These are phyloP conservation scores for Planiliza haematocheilus DNA, from an alignment of 2,113 vertebrate genomes.

Conservation along the genomic window DNA sequence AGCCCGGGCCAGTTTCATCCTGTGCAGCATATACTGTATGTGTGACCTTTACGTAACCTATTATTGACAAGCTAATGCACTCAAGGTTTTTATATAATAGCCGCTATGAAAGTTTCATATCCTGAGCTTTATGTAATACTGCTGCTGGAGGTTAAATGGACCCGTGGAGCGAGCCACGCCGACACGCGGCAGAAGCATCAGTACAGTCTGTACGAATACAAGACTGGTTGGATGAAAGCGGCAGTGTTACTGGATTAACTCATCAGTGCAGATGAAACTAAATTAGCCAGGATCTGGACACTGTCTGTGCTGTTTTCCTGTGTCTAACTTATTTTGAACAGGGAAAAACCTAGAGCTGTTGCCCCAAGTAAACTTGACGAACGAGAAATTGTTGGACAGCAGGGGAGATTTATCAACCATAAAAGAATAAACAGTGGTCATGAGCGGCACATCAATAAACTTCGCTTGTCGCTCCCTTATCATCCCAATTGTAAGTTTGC, in stretches of 20 bases:
- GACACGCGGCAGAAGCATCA: conserved; percentile 28
- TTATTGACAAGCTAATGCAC: conserved; percentile 53
- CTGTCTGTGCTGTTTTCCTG: not conserved
- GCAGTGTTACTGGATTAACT: conserved; percentile 16
- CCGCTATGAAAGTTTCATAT: conserved; percentile 41
- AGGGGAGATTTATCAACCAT: not conserved
- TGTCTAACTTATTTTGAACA: not conserved
- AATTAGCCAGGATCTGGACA: conserved; percentile 26
- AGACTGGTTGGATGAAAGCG: conserved; percentile 25
- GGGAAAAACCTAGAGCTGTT: not conserved
- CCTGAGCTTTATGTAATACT: conserved; percentile 50
- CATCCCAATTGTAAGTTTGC: not conserved
- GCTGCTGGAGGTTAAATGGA: conserved; percentile 31
- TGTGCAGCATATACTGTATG: not conserved
- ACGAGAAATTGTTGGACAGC: not conserved
- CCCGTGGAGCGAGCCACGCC: conserved; percentile 10
- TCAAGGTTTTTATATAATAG: conserved; percentile 58
- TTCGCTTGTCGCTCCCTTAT: not conserved
- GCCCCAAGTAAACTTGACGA: not conserved
- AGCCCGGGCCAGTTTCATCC: not conserved
- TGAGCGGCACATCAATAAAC: not conserved
- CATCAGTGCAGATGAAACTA: conserved; percentile 21
- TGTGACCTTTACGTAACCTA: conserved; percentile 54
- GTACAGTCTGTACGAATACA: conserved; percentile 23
- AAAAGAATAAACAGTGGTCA: conserved; percentile 25